These are phyloP conservation scores for Sitophilus oryzae DNA, from an alignment of 1,140 invertebrate genomes.

Conservation along the genomic window DNA sequence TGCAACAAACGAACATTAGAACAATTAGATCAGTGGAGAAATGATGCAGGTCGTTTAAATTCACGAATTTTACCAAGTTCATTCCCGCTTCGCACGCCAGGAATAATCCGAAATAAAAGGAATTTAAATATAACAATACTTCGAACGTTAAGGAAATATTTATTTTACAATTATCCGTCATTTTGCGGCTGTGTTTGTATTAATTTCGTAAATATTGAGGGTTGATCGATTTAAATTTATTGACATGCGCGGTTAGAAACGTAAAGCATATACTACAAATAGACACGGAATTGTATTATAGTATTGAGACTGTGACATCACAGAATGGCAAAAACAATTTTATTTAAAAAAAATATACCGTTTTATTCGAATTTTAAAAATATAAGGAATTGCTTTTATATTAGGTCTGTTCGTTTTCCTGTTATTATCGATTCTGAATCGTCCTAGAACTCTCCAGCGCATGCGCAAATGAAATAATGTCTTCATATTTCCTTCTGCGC, in stretches of 20 bases:
- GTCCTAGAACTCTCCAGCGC: too few species aligned
- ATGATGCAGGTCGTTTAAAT: constrained; percentile 64
- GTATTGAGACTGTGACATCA: too few species aligned
- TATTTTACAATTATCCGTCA: constrained; percentile 39
- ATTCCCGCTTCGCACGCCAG: constrained; percentile 71
- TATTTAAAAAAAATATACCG: too few species aligned
- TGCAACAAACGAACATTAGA: constrained; percentile 64
- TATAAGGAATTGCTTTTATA: too few species aligned
- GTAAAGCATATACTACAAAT: too few species aligned
- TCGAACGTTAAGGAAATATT: constrained; percentile 73
- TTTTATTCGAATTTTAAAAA: too few species aligned
- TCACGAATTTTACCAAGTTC: constrained; percentile 69
- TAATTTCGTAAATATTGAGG: not conserved
- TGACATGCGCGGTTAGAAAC: not conserved
- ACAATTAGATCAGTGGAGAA: constrained; percentile 71
- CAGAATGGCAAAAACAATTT: too few species aligned
- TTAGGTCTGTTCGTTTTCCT: too few species aligned
- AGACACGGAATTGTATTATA: too few species aligned
- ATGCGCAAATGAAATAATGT: too few species aligned
- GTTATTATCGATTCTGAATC: too few species aligned
- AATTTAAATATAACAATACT: constrained; percentile 74
- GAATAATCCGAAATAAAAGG: constrained; percentile 80
- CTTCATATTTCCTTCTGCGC: too few species aligned
- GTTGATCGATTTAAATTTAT: not conserved
- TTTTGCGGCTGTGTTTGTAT: constrained; percentile 18